Percentiles rank a stretch among this genome's conserved stretches.
Evolutionary conservation across 2,797 vertebrate genomes (phyloP).

Genomic region (Urophycis tenuis): DNA sequence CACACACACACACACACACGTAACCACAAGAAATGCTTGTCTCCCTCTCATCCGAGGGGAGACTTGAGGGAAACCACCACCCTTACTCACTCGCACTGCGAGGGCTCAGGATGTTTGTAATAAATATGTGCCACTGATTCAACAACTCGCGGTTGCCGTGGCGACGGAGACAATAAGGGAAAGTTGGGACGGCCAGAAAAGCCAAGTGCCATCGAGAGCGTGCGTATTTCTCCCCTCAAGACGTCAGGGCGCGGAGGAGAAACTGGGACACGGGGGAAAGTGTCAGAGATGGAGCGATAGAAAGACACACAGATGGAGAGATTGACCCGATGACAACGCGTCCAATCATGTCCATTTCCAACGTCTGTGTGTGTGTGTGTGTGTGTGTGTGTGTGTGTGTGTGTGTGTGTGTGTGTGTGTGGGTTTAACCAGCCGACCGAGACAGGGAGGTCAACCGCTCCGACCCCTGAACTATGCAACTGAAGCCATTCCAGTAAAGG

Average conservation of each 20-base stretch:
- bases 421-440: not conserved
- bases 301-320: not conserved
- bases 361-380: not conserved
- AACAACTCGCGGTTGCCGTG: constrained; percentile 57
- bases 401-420: not conserved
- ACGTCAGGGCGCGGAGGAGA: not conserved
- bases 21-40: constrained; percentile 34
- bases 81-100: constrained; percentile 46
- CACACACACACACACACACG: constrained; percentile 40
- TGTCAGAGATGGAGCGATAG: not conserved
- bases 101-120: constrained; percentile 46
- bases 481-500: constrained; percentile 1
- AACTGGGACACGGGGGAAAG: not conserved
- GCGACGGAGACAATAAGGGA: constrained; percentile 30
- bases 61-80: constrained; percentile 71
- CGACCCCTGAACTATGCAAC: not conserved
- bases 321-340: not conserved
- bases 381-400: not conserved
- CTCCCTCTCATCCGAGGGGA: constrained; percentile 65
- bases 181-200: constrained; percentile 23
- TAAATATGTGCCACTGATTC: constrained; percentile 52
- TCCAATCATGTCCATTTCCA: not conserved
- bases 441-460: not conserved
- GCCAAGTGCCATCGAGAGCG: constrained; percentile 5
- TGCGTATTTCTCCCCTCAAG: constrained; percentile 7